These are phyloP conservation scores for Leptocoma aspasia DNA, from an alignment of 2,113 vertebrate species.

Conservation along the genomic window DNA sequence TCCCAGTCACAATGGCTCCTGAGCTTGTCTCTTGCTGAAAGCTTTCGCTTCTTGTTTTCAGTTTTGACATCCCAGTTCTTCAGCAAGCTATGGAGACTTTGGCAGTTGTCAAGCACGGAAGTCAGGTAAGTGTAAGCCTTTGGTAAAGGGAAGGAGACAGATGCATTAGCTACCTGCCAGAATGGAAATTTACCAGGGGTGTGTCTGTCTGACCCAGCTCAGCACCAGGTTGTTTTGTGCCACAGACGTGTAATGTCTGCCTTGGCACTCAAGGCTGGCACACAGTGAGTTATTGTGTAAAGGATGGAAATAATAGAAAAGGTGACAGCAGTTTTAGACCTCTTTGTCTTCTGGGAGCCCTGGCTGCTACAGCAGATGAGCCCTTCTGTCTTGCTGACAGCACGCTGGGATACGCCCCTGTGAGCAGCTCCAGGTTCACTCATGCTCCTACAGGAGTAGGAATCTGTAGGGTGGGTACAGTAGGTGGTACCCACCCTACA, in stretches of 20 bases:
- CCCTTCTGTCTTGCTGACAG: not conserved
- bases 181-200: not conserved
- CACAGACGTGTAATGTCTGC: not conserved
- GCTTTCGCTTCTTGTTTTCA: not conserved
- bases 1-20: not conserved
- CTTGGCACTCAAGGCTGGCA: not conserved
- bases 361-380: not conserved
- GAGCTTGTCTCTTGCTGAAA: not conserved
- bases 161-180: not conserved
- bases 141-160: not conserved
- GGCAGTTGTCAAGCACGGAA: not conserved
- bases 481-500: not conserved
- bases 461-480: no score
- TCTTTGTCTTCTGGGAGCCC: not conserved
- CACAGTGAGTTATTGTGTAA: not conserved
- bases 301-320: not conserved
- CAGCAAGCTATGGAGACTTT: not conserved
- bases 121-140: not conserved
- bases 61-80: not conserved
- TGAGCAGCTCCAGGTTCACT: not conserved
- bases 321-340: not conserved
- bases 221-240: not conserved
- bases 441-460: not conserved
- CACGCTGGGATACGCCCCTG: rapidly evolving
- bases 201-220: not conserved